Conservation (phyloP, 1,140 invertebrate genomes). For the Nebria ingens region DNA sequence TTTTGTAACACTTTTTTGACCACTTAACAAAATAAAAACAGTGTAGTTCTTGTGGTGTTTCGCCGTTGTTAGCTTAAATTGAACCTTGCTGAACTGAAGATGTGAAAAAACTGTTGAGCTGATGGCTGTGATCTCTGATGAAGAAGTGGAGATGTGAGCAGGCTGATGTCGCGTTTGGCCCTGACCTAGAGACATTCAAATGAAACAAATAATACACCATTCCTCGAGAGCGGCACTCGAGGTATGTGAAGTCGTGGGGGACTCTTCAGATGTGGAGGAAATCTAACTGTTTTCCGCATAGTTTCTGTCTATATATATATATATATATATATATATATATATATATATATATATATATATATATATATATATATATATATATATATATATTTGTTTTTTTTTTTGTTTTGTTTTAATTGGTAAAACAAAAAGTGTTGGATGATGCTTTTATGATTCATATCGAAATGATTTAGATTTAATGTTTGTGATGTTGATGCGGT, state of each 20-base stretch:
- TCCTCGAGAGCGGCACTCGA: background rate
- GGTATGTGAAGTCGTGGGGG: background rate
- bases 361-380: too few species aligned
- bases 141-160: background rate
- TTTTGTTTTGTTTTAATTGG: too few species aligned
- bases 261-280: constrained; percentile 5
- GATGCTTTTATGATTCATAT: too few species aligned
- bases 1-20: background rate
- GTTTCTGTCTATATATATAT: too few species aligned
- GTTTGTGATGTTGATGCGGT: too few species aligned
- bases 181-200: constrained; percentile 4
- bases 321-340: too few species aligned
- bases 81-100: background rate
- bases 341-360: too few species aligned
- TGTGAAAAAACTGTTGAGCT: background rate
- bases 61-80: too few species aligned
- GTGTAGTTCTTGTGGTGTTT: background rate
- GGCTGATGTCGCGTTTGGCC: background rate
- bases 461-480: too few species aligned
- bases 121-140: background rate
- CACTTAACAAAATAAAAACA: background rate
- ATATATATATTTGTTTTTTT: too few species aligned
- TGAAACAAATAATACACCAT: background rate
- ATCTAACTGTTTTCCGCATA: constrained; percentile 17
- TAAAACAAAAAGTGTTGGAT: too few species aligned